These are phyloP conservation scores for Eulimnadia texana DNA, from an alignment of 1,140 invertebrate genomes.

Conservation along the genomic window DNA sequence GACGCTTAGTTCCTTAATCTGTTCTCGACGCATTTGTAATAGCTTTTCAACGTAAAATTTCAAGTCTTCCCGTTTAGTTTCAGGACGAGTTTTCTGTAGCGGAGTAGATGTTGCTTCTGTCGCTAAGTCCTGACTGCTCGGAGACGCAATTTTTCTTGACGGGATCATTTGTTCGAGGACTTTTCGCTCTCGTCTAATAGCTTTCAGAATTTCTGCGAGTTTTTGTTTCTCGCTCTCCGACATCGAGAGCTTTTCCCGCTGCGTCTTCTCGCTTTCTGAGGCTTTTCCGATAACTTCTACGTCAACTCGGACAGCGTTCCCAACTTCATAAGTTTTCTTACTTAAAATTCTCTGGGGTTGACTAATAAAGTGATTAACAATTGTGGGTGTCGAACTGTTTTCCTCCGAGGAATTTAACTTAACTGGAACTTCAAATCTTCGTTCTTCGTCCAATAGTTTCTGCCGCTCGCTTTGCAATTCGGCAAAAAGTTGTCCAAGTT, in stretches of 20 bases:
- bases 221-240: not conserved
- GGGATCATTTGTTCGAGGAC: not conserved
- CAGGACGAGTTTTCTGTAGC: not conserved
- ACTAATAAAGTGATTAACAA: too few species aligned
- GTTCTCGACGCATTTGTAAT: not conserved
- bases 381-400: too few species aligned
- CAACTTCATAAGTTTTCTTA: not conserved
- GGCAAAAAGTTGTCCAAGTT: not conserved
- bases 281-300: not conserved
- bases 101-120: not conserved
- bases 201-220: not conserved
- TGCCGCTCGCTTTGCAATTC: slow-evolving; percentile 3
- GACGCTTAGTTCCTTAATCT: not conserved
- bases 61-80: not conserved
- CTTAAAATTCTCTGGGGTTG: not conserved
- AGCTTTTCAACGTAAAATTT: slow-evolving; percentile 6
- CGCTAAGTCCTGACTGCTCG: not conserved
- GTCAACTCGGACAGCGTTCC: not conserved
- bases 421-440: not conserved
- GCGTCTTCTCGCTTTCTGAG: not conserved
- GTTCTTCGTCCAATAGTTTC: not conserved
- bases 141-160: not conserved
- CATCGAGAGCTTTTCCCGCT: not conserved
- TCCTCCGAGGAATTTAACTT: slow-evolving; percentile 1
- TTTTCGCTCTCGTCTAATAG: slow-evolving; percentile 2